Evolutionary conservation across 1,140 invertebrate genomes (phyloP).

Genomic region (Drosophila subpulchrella): DNA sequence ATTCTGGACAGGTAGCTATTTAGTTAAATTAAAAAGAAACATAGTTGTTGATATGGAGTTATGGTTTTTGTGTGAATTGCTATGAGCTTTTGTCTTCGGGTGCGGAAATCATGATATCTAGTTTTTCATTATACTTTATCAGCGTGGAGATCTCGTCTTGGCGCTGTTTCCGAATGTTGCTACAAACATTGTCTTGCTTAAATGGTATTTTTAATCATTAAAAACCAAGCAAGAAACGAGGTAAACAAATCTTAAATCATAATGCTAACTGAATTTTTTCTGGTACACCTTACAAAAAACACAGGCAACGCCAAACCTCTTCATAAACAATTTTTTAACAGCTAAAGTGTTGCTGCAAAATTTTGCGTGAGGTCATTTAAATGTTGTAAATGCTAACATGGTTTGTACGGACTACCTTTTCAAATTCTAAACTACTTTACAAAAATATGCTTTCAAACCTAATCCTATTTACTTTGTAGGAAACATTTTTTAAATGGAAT

Average conservation of each 20-base stretch:
- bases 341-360: not conserved
- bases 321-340: slow-evolving; percentile 2
- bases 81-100: slow-evolving; percentile 25
- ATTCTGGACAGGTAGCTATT: slow-evolving; percentile 17
- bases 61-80: slow-evolving; percentile 4
- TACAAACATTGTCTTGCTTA: slow-evolving; percentile 12
- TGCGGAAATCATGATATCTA: slow-evolving; percentile 45
- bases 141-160: slow-evolving; percentile 11
- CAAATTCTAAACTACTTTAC: not conserved
- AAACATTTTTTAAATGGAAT: not conserved
- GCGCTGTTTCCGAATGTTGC: slow-evolving; percentile 28
- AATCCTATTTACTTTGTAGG: not conserved
- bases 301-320: not conserved
- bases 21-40: not conserved
- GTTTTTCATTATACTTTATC: slow-evolving; percentile 28
- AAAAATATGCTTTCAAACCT: too few relatives aligned
- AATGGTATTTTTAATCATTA: slow-evolving; percentile 10
- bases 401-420: not conserved
- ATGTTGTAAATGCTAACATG: not conserved
- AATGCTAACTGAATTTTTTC: slow-evolving; percentile 18
- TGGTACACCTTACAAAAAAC: slow-evolving; percentile 12
- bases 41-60: not conserved
- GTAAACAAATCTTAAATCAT: slow-evolving; percentile 39
- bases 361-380: not conserved
- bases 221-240: not conserved